A percentile compares a stretch with the other conserved stretches of the same genome.
Evolutionary conservation across 1,140 invertebrate genomes (phyloP).

Genomic region (Dendroctonus valens): DNA sequence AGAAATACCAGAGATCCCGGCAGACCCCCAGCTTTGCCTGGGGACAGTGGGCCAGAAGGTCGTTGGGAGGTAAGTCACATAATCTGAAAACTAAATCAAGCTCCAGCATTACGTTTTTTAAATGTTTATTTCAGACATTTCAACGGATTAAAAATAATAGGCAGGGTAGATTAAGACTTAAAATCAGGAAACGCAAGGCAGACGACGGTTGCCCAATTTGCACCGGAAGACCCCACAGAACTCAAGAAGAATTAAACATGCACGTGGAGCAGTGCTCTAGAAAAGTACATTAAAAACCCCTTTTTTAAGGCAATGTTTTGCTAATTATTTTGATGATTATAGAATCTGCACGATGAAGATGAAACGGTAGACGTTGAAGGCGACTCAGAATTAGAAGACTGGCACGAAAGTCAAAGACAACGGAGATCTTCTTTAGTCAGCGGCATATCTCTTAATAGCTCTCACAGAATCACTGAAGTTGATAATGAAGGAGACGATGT

Average conservation of each 20-base stretch:
- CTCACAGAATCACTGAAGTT: conserved; percentile 36
- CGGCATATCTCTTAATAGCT: conserved; percentile 36
- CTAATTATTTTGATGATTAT: conserved; percentile 18
- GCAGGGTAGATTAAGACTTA: conserved; percentile 61
- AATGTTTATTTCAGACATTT: conserved; percentile 59
- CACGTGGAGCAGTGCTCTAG: conserved; percentile 71
- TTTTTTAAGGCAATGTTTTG: too few species aligned
- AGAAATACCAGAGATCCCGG: conserved; percentile 50
- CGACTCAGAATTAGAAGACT: conserved; percentile 50
- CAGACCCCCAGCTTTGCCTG: conserved; percentile 52
- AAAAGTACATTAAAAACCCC: conserved; percentile 46
- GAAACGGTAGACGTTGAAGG: conserved; percentile 58
- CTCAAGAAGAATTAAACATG: conserved; percentile 68
- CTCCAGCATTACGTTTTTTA: background rate
- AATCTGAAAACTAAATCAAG: background rate
- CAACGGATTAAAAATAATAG: conserved; percentile 79
- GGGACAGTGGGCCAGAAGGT: conserved; percentile 63
- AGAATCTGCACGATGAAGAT: conserved; percentile 51
- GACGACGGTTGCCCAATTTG: conserved; percentile 80
- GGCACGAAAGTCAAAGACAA: conserved; percentile 46
- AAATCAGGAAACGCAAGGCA: conserved; percentile 65
- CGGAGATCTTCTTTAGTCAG: conserved; percentile 37
- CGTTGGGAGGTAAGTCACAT: conserved; percentile 65
- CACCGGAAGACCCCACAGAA: conserved; percentile 59
- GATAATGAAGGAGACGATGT: conserved; percentile 69